These are phyloP conservation scores for Hormiphora californensis DNA, from an alignment of 37 sponge, comb jelly and placozoan genomes.

Conservation along the genomic window DNA sequence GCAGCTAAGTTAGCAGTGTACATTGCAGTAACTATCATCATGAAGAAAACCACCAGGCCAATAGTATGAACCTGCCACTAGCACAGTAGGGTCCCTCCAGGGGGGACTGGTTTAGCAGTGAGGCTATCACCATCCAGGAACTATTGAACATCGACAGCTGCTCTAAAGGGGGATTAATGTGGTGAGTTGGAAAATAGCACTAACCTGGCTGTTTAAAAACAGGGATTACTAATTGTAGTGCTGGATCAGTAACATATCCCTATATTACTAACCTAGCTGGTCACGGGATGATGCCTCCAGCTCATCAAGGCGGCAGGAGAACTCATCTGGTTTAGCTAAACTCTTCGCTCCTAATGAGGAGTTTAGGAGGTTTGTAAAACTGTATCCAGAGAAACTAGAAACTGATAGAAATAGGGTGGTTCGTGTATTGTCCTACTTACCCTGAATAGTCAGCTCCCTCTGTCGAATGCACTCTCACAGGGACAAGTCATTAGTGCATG, in stretches of 20 bases:
- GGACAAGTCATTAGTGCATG: conserved; percentile 14
- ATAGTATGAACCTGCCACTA: not conserved
- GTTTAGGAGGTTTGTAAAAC: no score
- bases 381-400: no score
- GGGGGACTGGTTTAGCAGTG: not conserved
- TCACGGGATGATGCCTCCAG: not conserved
- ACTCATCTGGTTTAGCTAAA: not conserved
- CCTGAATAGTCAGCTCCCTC: not conserved
- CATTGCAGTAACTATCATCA: conserved; percentile 1
- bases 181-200: no score
- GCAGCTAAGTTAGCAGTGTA: conserved; percentile 10
- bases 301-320: not conserved
- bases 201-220: no score
- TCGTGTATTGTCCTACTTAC: not conserved
- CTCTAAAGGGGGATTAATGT: no score
- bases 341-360: not conserved
- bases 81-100: conserved; percentile 20
- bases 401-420: no score
- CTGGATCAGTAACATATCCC: no score
- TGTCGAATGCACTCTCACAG: not conserved
- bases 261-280: no score
- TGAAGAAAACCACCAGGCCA: conserved; percentile 33
- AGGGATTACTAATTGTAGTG: no score
- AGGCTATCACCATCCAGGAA: conserved; percentile 1
- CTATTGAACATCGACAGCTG: conserved; percentile 16